Percentiles rank a stretch among this genome's conserved stretches.
Evolutionary conservation across 1,140 invertebrate species (phyloP).

Genomic region (Stenopsyche tienmushanensis): DNA sequence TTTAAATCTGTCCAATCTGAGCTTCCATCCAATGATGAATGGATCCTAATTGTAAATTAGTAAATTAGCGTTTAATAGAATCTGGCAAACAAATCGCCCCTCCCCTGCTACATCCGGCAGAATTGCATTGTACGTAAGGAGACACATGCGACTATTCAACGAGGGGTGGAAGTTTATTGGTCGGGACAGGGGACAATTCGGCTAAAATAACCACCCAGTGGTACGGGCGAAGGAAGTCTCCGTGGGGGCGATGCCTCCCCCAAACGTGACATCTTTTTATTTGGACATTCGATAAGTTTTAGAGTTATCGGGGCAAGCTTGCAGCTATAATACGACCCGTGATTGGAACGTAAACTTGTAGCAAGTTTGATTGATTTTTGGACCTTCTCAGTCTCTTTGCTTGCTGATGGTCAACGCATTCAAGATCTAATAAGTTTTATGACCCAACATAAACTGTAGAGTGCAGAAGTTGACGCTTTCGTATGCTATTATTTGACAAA

Average conservation of each 20-base stretch:
- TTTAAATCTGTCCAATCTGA: too few species aligned
- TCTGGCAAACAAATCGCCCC: slow-evolving; percentile 10
- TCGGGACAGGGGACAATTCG: background rate
- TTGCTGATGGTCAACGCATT: background rate
- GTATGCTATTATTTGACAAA: background rate
- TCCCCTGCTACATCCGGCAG: background rate
- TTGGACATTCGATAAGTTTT: slow-evolving; percentile 35
- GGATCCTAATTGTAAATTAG: slow-evolving; percentile 18
- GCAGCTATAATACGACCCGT: slow-evolving; percentile 27
- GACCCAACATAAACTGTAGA: too few species aligned
- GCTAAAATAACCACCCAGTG: background rate
- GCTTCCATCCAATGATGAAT: too few species aligned
- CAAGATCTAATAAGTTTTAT: too few species aligned
- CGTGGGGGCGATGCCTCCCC: background rate
- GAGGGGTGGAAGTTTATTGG: slow-evolving; percentile 23
- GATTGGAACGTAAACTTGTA: slow-evolving; percentile 35
- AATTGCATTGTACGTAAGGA: slow-evolving; percentile 12
- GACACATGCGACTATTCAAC: background rate
- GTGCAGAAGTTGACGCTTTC: background rate
- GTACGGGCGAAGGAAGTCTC: background rate
- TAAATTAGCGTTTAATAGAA: slow-evolving; percentile 27
- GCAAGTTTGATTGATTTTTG: slow-evolving; percentile 38
- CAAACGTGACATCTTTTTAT: slow-evolving; percentile 40
- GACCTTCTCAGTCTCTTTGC: background rate
- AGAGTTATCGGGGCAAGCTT: slow-evolving; percentile 15